Base-by-base conservation (phyloP, 2,888 invertebrate genomes). In the Sphaeridia pumilis region DNA sequence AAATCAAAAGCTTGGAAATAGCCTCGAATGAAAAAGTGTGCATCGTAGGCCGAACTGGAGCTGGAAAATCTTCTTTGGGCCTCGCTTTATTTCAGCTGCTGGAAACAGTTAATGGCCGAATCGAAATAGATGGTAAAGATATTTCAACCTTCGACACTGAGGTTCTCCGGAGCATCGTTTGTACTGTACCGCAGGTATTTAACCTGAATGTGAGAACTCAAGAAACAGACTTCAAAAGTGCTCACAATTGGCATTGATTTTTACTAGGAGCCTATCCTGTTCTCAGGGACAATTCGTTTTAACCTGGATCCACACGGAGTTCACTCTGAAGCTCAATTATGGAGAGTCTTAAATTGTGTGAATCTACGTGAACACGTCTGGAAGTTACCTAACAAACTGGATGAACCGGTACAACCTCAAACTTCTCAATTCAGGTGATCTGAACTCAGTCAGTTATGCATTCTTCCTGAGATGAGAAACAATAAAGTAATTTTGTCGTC, bases 41-140 rank as follows among this genome's bases (percentile, higher is more conserved):
- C 7, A 28, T 50, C 5, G 43, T 45, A 25, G 67, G 67, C 22
- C 58, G 67, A 22, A 67, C 67, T 5, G 67, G 67, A 10, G 66
- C 67, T 3, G 71, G 71, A 51, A 70, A 71, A 54, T 69, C 68
- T 31, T 71, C 71, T 12, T 54, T 71, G 21, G 68, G 69, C 5
- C 47, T 69, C 48, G 67, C 68, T 4, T 60, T 71, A n/a, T 71
- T 70, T 64, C 67, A 71, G 0, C 65, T 71, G n/a, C 67, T 71
- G 47, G 71, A 72, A 56, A 46, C 58, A 1, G 65, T 66, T 26
- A 51, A 36, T 3, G 74, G 74, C 1, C 45, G 54, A 2, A 64
- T 76, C 21, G 41, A 58, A 25, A 72, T 75, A 42, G 75, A 75
- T 63, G 70, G 67, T 26, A 58, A 22, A 22, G 51, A 51, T 25